These are phyloP conservation scores for Albula glossodonta DNA, from an alignment of 2,113 vertebrate genomes.

Conservation along the genomic window DNA sequence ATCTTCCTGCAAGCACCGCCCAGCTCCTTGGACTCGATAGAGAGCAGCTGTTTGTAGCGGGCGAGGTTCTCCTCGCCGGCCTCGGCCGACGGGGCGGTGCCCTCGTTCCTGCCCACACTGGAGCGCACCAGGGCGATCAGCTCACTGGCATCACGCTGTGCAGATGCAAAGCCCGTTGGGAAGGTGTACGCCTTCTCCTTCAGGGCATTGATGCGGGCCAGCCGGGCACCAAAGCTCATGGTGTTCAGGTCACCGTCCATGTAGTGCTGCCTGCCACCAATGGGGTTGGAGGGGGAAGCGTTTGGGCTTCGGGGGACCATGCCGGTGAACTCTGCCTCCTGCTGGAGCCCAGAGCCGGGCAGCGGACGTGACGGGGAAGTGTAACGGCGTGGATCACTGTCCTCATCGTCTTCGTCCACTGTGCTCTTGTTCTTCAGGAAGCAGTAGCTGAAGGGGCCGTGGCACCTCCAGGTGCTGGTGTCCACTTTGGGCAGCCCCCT, in stretches of 20 bases:
- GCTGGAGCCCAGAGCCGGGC: background rate
- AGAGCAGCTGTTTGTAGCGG: conserved; percentile 82
- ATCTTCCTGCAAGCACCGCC: conserved; percentile 88
- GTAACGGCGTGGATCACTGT: conserved; percentile 59
- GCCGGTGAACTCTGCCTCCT: conserved; percentile 35
- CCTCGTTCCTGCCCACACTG: conserved; percentile 62
- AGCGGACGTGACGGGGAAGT: conserved; percentile 43
- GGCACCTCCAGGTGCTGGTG: conserved; percentile 76
- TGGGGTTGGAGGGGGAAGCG: conserved; percentile 34
- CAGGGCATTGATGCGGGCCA: conserved; percentile 77
- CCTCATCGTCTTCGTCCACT: conserved; percentile 69
- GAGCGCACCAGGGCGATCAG: conserved; percentile 82
- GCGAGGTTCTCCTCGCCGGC: conserved; percentile 72
- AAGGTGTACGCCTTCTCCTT: conserved; percentile 85
- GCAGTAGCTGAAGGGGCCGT: conserved; percentile 82
- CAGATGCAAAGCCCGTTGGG: conserved; percentile 84
- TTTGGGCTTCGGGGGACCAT: conserved; percentile 19
- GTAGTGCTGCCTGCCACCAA: conserved; percentile 37
- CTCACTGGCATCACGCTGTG: conserved; percentile 89
- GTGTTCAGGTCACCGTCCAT: conserved; percentile 59
- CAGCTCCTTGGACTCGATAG: conserved; percentile 85
- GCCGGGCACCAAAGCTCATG: conserved; percentile 75
- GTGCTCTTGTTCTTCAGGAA: conserved; percentile 73
- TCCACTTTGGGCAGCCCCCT: conserved; percentile 71
- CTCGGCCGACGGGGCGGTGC: conserved; percentile 53